Conservation (phyloP, 2,113 vertebrate genomes). For the Lophura nycthemera region DNA sequence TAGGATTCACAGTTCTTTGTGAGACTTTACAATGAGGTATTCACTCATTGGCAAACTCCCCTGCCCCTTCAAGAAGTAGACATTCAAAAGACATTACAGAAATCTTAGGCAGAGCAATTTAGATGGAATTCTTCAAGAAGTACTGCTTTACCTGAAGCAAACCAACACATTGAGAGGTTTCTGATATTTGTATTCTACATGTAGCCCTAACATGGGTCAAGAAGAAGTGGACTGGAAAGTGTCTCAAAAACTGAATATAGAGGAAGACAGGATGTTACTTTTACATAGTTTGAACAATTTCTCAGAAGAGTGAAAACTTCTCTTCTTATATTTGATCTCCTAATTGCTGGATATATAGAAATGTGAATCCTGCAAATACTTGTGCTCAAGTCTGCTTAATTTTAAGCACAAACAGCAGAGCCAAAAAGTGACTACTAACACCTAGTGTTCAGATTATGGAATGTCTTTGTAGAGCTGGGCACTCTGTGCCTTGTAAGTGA, state of each 20-base stretch:
- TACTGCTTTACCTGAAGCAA: not conserved
- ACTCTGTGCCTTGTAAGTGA: not conserved
- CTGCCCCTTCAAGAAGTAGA: not conserved
- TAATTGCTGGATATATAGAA: not conserved
- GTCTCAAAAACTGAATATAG: not conserved
- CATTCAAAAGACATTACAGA: not conserved
- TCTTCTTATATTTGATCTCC: not conserved
- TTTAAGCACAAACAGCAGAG: not conserved
- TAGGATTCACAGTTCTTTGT: not conserved
- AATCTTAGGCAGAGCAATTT: rapidly evolving
- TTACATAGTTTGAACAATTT: not conserved
- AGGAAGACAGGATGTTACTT: not conserved
- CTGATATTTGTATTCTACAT: not conserved
- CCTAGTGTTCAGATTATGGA: not conserved
- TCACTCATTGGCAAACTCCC: not conserved
- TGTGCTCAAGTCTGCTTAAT: not conserved
- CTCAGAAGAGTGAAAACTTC: not conserved
- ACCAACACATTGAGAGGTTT: not conserved
- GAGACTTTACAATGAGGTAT: not conserved
- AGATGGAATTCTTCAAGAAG: not conserved
- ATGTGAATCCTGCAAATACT: not conserved
- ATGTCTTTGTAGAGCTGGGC: not conserved
- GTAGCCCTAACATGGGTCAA: not conserved
- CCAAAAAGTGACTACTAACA: not conserved
- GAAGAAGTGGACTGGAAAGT: not conserved